Evolutionary conservation across 2,888 invertebrate species (phyloP).

Genomic region (Agrochola lota): DNA sequence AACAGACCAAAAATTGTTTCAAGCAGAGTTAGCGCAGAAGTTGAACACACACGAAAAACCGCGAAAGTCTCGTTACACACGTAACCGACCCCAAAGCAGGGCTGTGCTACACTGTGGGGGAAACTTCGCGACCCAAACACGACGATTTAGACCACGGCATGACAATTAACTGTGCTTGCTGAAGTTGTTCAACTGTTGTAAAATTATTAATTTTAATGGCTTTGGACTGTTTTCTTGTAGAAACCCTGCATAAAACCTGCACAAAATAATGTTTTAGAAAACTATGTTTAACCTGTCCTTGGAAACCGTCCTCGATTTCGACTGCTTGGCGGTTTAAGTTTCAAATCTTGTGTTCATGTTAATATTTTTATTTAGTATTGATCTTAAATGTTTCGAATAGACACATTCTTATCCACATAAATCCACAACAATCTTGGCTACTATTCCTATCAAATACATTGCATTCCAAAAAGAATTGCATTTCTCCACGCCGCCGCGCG

Average conservation of each 20-base stretch:
- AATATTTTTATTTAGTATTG: too few species aligned
- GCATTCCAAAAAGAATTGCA: slow-evolving; percentile 60
- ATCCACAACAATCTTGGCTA: slow-evolving; percentile 13
- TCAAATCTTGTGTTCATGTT: too few species aligned
- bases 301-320: too few species aligned
- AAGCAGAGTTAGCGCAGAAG: slow-evolving; percentile 47
- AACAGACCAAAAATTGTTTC: slow-evolving; percentile 38
- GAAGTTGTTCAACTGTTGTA: slow-evolving; percentile 19
- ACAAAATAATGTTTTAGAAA: too few species aligned
- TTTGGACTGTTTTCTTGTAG: not conserved
- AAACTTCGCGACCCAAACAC: slow-evolving; percentile 66
- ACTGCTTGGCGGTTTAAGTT: too few species aligned
- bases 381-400: too few species aligned
- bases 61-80: slow-evolving; percentile 60
- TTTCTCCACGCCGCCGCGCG: slow-evolving; percentile 34
- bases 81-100: slow-evolving; percentile 57
- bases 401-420: not conserved
- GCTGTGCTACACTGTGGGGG: slow-evolving; percentile 51
- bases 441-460: slow-evolving; percentile 19
- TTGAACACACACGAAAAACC: slow-evolving; percentile 61
- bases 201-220: slow-evolving; percentile 7
- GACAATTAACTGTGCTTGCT: slow-evolving; percentile 51
- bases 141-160: slow-evolving; percentile 52
- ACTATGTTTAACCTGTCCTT: too few species aligned
- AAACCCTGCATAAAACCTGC: too few species aligned